These are phyloP conservation scores for Agrenia bidenticulata DNA, from an alignment of 2,888 invertebrate species.

Conservation along the genomic window DNA sequence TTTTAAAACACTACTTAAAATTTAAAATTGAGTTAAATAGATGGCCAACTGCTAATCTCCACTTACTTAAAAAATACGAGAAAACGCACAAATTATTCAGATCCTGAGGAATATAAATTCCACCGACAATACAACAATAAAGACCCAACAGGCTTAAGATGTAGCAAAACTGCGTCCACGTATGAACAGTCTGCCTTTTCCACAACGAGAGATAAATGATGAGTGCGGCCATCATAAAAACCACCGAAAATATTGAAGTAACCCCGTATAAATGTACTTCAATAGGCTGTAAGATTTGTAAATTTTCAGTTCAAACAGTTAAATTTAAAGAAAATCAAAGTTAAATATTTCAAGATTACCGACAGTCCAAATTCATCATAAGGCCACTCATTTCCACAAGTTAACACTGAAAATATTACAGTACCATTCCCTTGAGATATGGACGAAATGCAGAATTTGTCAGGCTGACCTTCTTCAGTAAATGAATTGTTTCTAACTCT, in stretches of 20 bases:
- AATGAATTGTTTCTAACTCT: too few relatives aligned
- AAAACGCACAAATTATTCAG: neutral
- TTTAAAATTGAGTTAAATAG: too few relatives aligned
- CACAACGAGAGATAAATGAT: neutral
- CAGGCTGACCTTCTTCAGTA: too few relatives aligned
- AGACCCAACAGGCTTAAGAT: neutral
- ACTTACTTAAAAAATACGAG: neutral
- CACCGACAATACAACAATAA: neutral
- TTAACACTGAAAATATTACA: neutral
- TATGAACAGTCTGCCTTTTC: neutral
- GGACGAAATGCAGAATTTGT: too few relatives aligned
- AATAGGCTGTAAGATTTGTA: neutral
- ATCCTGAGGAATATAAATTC: neutral
- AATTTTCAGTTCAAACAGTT: neutral
- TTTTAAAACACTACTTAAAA: too few relatives aligned
- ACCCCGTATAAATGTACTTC: constrained; percentile 5
- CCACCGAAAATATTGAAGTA: neutral
- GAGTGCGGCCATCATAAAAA: neutral
- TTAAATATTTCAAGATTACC: neutral
- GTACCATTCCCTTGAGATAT: neutral
- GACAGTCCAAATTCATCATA: neutral
- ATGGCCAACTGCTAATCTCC: too few relatives aligned
- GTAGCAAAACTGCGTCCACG: constrained; percentile 6
- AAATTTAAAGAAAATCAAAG: neutral
- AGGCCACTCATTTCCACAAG: neutral